Evolutionary conservation across 2,797 vertebrate genomes (phyloP).

Genomic region (Thaleichthys pacificus): DNA sequence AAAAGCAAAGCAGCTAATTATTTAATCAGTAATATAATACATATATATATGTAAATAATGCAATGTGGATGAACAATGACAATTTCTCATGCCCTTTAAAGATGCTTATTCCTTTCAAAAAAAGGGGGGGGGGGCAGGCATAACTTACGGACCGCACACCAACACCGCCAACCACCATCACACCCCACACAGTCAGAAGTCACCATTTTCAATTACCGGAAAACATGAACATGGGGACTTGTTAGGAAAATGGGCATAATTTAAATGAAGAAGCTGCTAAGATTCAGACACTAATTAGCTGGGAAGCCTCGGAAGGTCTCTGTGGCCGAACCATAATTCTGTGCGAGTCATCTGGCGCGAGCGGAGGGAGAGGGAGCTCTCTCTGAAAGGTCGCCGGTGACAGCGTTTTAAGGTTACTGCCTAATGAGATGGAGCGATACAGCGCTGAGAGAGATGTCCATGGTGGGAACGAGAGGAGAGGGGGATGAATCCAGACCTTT

Average conservation of each 20-base stretch:
- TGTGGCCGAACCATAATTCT: conserved; percentile 41
- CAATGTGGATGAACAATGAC: no score
- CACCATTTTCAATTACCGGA: not conserved
- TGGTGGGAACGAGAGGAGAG: conserved; percentile 13
- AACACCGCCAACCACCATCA: not conserved
- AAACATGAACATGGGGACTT: not conserved
- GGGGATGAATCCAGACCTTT: conserved; percentile 30
- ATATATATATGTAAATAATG: no score
- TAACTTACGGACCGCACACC: no score
- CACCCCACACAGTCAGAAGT: not conserved
- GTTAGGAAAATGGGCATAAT: not conserved
- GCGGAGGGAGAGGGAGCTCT: not conserved
- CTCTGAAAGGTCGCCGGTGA: conserved; percentile 71
- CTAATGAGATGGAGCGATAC: conserved; percentile 59
- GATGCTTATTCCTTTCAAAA: no score
- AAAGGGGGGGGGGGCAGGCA: no score
- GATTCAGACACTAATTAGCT: conserved; percentile 53
- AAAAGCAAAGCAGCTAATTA: no score
- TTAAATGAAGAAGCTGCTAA: not conserved
- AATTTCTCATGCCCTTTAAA: no score
- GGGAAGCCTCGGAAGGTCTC: conserved; percentile 33
- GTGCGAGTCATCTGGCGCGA: conserved; percentile 33
- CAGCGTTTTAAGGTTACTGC: conserved; percentile 57
- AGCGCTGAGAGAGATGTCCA: conserved; percentile 27
- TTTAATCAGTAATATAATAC: no score